phyloP scores from a whole-genome alignment of 1,140 invertebrate genomes.

The Orchestia grillus region DNA sequence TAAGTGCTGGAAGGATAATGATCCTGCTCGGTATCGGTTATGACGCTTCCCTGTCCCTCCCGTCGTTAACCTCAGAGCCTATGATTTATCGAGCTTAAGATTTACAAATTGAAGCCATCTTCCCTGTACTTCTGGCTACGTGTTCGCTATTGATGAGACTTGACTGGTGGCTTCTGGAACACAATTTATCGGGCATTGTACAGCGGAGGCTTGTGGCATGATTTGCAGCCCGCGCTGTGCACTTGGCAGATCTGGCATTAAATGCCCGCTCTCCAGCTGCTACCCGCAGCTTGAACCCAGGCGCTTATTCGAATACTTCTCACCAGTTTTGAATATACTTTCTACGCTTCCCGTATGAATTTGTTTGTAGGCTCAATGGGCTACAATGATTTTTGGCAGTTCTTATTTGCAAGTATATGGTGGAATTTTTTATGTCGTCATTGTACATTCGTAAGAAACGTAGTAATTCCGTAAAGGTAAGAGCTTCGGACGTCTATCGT shows the following conservation, averaged over 20 bases:
- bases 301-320: not conserved
- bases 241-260: not conserved
- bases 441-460: not conserved
- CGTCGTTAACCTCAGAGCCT: not conserved
- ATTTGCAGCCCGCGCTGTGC: not conserved
- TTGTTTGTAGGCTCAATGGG: not conserved
- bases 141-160: not conserved
- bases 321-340: not conserved
- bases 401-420: not conserved
- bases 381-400: not conserved
- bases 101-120: not conserved
- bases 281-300: not conserved
- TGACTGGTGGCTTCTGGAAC: not conserved
- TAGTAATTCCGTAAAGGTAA: not conserved
- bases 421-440: not conserved
- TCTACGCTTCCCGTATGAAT: not conserved
- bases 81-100: not conserved
- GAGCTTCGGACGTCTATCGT: not conserved
- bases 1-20: not conserved
- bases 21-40: not conserved
- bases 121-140: not conserved
- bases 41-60: not conserved
- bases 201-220: constrained; percentile 4
- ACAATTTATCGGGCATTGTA: not conserved
- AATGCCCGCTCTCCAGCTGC: not conserved